These are phyloP conservation scores for Vanessa tameamea DNA, from an alignment of 1,140 invertebrate species.

Conservation along the genomic window DNA sequence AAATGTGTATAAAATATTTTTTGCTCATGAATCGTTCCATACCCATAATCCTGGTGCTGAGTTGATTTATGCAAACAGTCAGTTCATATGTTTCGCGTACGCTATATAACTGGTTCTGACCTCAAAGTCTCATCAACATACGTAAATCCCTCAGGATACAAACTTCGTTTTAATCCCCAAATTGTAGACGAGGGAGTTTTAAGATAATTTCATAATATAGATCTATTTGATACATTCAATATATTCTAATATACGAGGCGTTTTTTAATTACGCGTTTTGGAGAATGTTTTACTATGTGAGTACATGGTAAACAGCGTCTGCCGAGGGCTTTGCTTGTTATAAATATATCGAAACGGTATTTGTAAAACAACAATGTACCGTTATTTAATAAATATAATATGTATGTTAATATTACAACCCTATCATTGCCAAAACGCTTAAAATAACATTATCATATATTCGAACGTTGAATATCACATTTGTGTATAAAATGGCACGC, in stretches of 20 bases:
- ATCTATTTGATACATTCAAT: neutral
- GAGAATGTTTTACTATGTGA: neutral
- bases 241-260: neutral
- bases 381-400: neutral
- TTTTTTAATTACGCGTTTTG: too few species aligned
- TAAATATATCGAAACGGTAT: too few species aligned
- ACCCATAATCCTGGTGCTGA: conserved; percentile 48
- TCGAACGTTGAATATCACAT: conserved; percentile 23
- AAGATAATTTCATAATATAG: neutral
- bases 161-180: conserved; percentile 30
- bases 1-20: conserved; percentile 1
- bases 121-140: conserved; percentile 72
- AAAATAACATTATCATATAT: conserved; percentile 29
- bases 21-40: conserved; percentile 37
- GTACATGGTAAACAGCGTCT: too few species aligned
- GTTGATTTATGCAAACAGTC: conserved; percentile 70
- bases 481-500: conserved; percentile 19
- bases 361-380: too few species aligned
- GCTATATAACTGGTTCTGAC: conserved; percentile 69
- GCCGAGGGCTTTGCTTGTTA: too few species aligned
- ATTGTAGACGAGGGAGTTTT: conserved; percentile 29
- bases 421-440: conserved; percentile 22
- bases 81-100: conserved; percentile 64
- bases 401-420: conserved; percentile 8
- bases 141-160: conserved; percentile 60